phyloP scores from a whole-genome alignment of 1,140 invertebrate genomes.

The Drosophila mauritiana region DNA sequence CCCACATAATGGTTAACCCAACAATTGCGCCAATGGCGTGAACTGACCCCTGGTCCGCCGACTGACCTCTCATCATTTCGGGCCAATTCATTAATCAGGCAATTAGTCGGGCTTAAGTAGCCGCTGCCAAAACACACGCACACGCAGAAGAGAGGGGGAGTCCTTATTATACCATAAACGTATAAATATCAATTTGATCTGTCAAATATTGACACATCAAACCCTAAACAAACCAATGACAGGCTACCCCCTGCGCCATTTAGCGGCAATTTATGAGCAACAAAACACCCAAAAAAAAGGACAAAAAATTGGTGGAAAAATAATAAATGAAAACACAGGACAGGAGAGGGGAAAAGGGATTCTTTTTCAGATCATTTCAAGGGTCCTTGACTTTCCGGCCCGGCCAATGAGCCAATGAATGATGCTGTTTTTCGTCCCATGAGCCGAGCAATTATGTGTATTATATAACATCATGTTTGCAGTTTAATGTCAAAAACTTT shows the following conservation, averaged over 20 bases:
- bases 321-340: conserved; percentile 71
- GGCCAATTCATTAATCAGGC: conserved; percentile 61
- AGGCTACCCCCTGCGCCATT: conserved; percentile 54
- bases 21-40: neutral
- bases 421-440: conserved; percentile 54
- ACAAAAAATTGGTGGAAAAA: conserved; percentile 68
- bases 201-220: conserved; percentile 84
- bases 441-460: conserved; percentile 73
- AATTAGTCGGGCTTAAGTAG: conserved; percentile 68
- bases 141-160: conserved; percentile 6
- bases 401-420: conserved; percentile 69
- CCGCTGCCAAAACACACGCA: conserved; percentile 26
- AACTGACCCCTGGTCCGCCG: conserved; percentile 30
- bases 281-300: conserved; percentile 75
- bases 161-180: conserved; percentile 62
- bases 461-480: conserved; percentile 76
- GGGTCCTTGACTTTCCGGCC: conserved; percentile 77
- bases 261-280: conserved; percentile 81
- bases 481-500: conserved; percentile 77
- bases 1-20: conserved; percentile 5
- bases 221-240: conserved; percentile 83
- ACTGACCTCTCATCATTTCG: conserved; percentile 14
- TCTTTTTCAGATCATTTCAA: conserved; percentile 75
- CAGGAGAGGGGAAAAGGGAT: conserved; percentile 50
- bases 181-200: conserved; percentile 83